phyloP scores from a whole-genome alignment of 1,140 invertebrate species.

The Formica exsecta region DNA sequence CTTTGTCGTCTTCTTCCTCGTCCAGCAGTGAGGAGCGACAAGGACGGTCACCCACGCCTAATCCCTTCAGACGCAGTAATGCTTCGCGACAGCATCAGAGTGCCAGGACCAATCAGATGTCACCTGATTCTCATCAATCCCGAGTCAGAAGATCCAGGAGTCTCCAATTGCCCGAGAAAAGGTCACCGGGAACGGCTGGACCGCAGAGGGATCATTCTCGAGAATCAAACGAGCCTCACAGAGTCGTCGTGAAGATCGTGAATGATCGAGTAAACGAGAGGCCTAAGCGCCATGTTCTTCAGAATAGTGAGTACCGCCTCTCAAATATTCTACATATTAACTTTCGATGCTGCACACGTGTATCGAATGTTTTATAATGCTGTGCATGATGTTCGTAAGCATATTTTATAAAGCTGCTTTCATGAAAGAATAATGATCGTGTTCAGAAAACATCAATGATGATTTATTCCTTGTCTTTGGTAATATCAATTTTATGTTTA shows the following conservation, averaged over 20 bases:
- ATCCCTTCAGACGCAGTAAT: constrained; percentile 80
- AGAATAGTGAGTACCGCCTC: constrained; percentile 79
- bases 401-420: constrained; percentile 4
- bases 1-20: constrained; percentile 86
- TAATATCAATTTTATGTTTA: constrained; percentile 3
- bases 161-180: constrained; percentile 87
- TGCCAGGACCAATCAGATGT: constrained; percentile 79
- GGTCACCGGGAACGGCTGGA: constrained; percentile 80
- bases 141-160: constrained; percentile 87
- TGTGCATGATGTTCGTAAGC: not conserved
- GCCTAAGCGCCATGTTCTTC: constrained; percentile 77
- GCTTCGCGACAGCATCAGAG: constrained; percentile 79
- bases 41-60: constrained; percentile 82
- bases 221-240: constrained; percentile 83
- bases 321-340: not conserved
- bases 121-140: constrained; percentile 84
- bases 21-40: constrained; percentile 84
- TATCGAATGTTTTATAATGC: constrained; percentile 23
- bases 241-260: constrained; percentile 83
- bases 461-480: not conserved
- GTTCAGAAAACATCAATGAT: not conserved
- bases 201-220: constrained; percentile 79
- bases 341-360: not conserved
- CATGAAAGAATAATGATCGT: constrained; percentile 11
- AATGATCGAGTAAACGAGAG: constrained; percentile 78